phyloP scores from a whole-genome alignment of 2,797 vertebrate genomes.

The Chiroxiphia lanceolata region DNA sequence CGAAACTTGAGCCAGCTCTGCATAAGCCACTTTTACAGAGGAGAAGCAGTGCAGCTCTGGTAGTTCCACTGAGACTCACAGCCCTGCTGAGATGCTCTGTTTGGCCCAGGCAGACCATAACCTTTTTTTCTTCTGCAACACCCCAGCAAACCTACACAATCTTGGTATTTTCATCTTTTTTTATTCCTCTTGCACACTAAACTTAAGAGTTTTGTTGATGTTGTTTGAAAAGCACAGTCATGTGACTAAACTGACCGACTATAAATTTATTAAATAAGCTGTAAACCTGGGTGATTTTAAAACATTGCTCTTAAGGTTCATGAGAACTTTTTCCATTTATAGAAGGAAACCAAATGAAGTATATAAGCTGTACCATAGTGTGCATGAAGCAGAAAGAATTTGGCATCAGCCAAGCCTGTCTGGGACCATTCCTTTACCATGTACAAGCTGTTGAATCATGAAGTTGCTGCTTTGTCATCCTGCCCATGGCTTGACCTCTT shows the following conservation, averaged over 20 bases:
- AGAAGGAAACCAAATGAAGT: constrained; percentile 9
- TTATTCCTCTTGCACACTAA: neutral
- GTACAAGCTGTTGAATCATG: neutral
- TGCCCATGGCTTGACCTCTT: neutral
- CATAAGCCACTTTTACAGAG: neutral
- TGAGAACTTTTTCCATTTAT: neutral
- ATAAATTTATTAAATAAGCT: neutral
- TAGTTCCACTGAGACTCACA: neutral
- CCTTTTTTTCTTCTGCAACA: neutral
- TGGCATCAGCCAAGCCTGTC: neutral
- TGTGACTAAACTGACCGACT: neutral
- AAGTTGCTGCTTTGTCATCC: neutral
- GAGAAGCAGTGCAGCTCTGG: neutral
- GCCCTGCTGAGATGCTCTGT: neutral
- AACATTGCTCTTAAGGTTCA: neutral
- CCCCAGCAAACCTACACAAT: neutral
- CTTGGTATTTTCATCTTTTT: neutral
- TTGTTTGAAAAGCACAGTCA: neutral
- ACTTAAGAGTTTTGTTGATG: neutral
- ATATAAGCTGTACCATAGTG: neutral
- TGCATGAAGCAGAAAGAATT: neutral
- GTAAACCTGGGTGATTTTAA: neutral
- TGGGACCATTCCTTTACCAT: neutral
- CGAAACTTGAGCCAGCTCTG: neutral
- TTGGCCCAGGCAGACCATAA: neutral